phyloP scores from a whole-genome alignment of 2,113 vertebrate species.

The Prunella fulvescens region DNA sequence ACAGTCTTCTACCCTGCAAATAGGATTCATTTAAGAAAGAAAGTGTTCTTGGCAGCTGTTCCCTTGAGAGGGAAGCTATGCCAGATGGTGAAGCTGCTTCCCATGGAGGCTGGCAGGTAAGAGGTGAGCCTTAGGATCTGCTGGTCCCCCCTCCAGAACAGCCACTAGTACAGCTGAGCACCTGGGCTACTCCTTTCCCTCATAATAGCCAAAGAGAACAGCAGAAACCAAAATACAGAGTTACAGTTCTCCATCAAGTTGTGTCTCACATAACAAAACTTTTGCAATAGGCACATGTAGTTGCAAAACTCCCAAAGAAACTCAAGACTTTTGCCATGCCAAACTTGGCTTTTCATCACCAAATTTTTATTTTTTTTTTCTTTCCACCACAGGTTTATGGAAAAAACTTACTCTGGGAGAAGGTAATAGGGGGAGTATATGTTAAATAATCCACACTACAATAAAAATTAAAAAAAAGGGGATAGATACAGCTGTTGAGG shows the following conservation, averaged over 20 bases:
- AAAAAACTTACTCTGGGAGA: neutral
- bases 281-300: fast-evolving
- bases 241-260: neutral
- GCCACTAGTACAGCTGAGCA: neutral
- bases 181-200: neutral
- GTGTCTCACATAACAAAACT: neutral
- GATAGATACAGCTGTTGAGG: neutral
- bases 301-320: neutral
- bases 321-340: neutral
- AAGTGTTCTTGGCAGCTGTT: neutral
- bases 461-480: neutral
- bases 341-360: neutral
- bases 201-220: neutral
- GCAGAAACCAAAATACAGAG: neutral
- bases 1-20: neutral
- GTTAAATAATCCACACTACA: neutral
- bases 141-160: neutral
- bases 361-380: neutral
- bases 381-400: neutral
- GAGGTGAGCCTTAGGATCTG: neutral
- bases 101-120: neutral
- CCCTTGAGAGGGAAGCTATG: neutral
- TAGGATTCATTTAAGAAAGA: neutral
- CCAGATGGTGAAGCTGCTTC: neutral
- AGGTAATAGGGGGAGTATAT: neutral